phyloP scores from a whole-genome alignment of 37 sponge, comb jelly and placozoan species.

The Aplysina aerophoba region DNA sequence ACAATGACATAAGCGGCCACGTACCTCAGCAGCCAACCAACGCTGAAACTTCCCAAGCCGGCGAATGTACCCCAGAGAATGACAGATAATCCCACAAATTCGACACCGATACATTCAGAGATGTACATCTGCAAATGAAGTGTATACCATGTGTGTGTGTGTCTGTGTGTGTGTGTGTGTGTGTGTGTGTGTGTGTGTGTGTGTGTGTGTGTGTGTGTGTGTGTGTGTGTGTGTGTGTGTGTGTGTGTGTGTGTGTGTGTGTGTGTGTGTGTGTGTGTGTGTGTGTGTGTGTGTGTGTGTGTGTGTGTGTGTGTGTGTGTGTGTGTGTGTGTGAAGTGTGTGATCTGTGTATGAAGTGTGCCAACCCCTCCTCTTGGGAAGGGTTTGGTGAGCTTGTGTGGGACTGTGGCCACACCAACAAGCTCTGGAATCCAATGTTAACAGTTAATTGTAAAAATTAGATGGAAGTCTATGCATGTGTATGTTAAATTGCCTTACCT shows the following conservation, averaged over 20 bases:
- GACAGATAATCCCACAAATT: too few species aligned
- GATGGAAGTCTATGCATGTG: neutral
- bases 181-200: constrained; percentile 25
- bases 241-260: neutral
- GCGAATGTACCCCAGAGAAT: too few species aligned
- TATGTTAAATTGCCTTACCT: too few species aligned
- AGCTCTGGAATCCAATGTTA: too few species aligned
- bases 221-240: constrained; percentile 11
- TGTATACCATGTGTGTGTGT: neutral
- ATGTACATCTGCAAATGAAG: neutral
- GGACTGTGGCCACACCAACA: too few species aligned
- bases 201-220: neutral
- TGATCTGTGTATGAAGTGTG: too few species aligned
- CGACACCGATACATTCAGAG: neutral
- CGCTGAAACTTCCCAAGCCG: too few species aligned
- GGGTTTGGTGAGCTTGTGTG: too few species aligned
- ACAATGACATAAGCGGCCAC: too few species aligned
- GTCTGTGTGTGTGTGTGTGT: constrained; percentile 4
- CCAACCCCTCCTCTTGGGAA: too few species aligned
- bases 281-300: neutral
- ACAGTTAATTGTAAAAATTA: neutral
- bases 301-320: neutral
- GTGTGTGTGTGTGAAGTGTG: too few species aligned
- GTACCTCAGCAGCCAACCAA: too few species aligned
- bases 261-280: neutral